Evolutionary conservation across 2,113 vertebrate genomes (phyloP).

Genomic region (Mionectes macconnelli): DNA sequence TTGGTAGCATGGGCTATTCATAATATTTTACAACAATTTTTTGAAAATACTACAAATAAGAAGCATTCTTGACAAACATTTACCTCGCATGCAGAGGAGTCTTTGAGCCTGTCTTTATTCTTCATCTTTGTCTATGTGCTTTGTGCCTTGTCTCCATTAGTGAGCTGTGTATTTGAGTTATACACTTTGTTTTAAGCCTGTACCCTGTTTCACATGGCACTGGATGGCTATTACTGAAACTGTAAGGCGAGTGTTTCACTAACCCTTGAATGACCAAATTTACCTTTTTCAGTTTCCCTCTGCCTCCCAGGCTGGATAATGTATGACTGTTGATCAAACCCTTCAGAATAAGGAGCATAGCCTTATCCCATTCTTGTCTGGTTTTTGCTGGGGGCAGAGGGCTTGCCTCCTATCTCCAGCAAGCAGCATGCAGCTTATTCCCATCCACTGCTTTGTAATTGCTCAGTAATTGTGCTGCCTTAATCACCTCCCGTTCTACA

Average conservation of each 20-base stretch:
- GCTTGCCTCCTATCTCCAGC: conserved; percentile 14
- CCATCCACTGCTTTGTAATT: conserved; percentile 15
- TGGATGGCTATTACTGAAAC: neutral
- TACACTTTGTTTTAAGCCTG: neutral
- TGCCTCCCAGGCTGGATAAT: accelerated
- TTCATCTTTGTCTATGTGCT: neutral
- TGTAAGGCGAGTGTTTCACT: neutral
- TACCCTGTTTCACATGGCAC: neutral
- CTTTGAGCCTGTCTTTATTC: neutral
- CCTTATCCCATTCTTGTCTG: neutral
- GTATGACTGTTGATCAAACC: neutral
- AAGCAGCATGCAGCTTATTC: conserved; percentile 26
- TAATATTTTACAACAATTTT: neutral
- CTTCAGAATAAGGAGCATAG: neutral
- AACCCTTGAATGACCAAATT: neutral
- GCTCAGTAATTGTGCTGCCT: conserved; percentile 12
- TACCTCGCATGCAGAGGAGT: neutral
- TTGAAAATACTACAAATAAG: neutral
- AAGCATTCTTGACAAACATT: neutral
- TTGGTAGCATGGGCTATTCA: neutral
- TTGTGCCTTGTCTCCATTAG: neutral
- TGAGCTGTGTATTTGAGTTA: neutral
- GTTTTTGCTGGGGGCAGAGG: neutral
- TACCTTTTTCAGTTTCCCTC: neutral
- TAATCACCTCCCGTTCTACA: neutral